Conservation (phyloP, 2,797 vertebrate genomes). For the Rhabdomys pumilio region DNA sequence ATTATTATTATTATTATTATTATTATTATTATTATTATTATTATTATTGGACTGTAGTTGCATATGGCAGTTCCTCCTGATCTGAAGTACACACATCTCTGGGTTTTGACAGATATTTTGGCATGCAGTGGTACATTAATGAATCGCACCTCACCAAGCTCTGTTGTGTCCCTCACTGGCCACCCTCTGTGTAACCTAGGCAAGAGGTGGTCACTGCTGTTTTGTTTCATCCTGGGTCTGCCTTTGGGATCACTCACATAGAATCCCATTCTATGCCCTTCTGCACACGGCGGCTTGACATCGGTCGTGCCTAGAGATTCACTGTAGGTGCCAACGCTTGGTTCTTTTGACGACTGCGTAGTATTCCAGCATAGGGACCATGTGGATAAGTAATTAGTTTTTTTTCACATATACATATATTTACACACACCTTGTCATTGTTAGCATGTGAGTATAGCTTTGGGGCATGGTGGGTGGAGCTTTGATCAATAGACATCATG, state of each 20-base stretch:
- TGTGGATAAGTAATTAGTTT: not conserved
- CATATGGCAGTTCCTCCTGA: accelerated
- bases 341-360: not conserved
- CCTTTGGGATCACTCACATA: too few species aligned
- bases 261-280: not conserved
- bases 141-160: too few species aligned
- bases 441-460: not conserved
- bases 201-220: not conserved
- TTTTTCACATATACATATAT: not conserved
- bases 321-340: accelerated
- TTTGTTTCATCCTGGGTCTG: not conserved
- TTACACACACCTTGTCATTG: not conserved
- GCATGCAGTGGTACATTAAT: accelerated
- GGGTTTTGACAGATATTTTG: not conserved
- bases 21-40: too few species aligned
- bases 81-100: accelerated
- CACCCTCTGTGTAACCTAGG: accelerated
- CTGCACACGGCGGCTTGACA: too few species aligned
- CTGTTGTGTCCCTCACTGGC: too few species aligned
- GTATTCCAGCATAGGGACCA: not conserved
- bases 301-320: not conserved
- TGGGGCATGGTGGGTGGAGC: not conserved
- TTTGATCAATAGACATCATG: not conserved
- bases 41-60: not conserved
- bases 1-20: not conserved